A percentile compares a stretch with the other conserved stretches of the same genome.
Evolutionary conservation across 2,797 vertebrate genomes (phyloP).

Genomic region (Nannoperca australis): DNA sequence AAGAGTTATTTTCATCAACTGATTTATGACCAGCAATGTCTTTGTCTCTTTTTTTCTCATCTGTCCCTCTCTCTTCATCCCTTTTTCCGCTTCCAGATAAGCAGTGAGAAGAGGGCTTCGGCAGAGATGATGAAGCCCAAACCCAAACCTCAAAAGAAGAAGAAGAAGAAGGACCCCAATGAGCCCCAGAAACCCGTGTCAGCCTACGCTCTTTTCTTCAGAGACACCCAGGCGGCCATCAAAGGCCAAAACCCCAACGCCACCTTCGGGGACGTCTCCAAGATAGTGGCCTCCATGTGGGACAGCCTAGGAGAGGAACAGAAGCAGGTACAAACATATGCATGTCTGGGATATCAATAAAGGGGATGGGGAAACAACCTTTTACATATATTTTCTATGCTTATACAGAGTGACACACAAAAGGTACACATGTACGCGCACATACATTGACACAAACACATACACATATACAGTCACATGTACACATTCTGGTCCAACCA

Average conservation of each 20-base stretch:
- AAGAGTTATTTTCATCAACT: constrained; percentile 27
- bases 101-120: constrained; percentile 93
- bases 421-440: neutral
- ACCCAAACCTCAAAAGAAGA: constrained; percentile 98
- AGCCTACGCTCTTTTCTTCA: constrained; percentile 97
- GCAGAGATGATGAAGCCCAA: constrained; percentile 95
- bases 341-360: neutral
- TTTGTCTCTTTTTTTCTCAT: neutral
- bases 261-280: constrained; percentile 97
- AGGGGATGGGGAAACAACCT: neutral
- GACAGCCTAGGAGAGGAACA: constrained; percentile 97
- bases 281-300: constrained; percentile 99
- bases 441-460: neutral
- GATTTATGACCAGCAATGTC: constrained; percentile 46
- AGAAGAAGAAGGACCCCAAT: constrained; percentile 99
- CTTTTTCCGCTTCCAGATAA: constrained; percentile 83
- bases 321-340: constrained; percentile 89
- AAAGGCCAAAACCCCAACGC: constrained; percentile 98
- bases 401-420: neutral
- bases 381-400: neutral
- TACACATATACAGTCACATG: neutral
- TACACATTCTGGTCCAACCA: constrained; percentile 29
- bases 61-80: constrained; percentile 33
- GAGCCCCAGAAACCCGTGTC: constrained; percentile 98
- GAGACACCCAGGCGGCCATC: constrained; percentile 98